phyloP scores from a whole-genome alignment of 2,888 invertebrate genomes.

The Dryobotodes eremita region DNA sequence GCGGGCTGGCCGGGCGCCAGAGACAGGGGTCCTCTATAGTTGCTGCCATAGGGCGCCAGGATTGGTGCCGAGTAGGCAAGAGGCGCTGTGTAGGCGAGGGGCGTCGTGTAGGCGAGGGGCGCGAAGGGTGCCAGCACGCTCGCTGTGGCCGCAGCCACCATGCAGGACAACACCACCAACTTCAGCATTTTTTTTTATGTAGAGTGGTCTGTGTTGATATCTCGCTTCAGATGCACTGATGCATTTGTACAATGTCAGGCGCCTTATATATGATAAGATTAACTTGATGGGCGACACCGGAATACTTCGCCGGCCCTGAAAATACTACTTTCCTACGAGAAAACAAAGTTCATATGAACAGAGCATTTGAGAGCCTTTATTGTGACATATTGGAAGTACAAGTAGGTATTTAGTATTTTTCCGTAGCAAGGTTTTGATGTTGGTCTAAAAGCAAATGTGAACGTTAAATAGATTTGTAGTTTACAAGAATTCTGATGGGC shows the following conservation, averaged over 20 bases:
- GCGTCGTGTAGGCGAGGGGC: conserved; percentile 62
- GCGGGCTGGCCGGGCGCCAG: conserved; percentile 87
- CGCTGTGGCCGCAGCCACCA: conserved; percentile 91
- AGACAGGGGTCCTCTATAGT: conserved; percentile 85
- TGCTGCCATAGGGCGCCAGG: conserved; percentile 71
- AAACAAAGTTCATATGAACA: conserved; percentile 44
- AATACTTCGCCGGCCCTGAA: conserved; percentile 58
- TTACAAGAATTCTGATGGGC: neutral
- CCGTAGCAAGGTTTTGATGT: neutral
- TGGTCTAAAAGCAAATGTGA: conserved; percentile 7
- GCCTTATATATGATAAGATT: conserved; percentile 77
- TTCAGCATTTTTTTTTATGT: conserved; percentile 82
- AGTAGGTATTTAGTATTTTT: neutral
- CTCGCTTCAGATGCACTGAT: conserved; percentile 81
- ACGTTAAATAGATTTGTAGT: neutral
- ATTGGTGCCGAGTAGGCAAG: conserved; percentile 60
- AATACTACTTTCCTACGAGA: conserved; percentile 60
- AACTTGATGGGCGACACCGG: conserved; percentile 70
- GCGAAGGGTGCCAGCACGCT: conserved; percentile 62
- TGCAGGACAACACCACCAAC: conserved; percentile 92
- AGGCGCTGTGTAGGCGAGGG: conserved; percentile 52
- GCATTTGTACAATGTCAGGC: conserved; percentile 66
- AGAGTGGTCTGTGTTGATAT: conserved; percentile 86
- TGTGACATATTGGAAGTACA: conserved; percentile 20
- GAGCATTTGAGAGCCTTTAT: conserved; percentile 42